Evolutionary conservation across 2,797 vertebrate species (phyloP).

Genomic region (Pogoniulus pusillus): DNA sequence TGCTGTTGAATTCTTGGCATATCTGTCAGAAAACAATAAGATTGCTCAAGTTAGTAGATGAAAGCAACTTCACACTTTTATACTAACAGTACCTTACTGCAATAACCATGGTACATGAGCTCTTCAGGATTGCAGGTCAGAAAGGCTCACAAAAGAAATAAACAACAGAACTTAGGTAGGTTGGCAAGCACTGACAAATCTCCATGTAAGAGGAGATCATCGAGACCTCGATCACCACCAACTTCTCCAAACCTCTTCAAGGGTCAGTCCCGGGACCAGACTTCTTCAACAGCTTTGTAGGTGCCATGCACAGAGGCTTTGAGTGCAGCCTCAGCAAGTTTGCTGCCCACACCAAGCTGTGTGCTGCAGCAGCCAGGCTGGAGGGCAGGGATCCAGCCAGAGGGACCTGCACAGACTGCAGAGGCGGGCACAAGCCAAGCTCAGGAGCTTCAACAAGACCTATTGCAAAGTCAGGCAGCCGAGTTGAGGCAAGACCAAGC

Average conservation of each 20-base stretch:
- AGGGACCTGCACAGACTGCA: too few relatives aligned
- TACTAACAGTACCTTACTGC: not conserved
- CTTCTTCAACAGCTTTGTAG: too few relatives aligned
- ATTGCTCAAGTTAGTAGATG: not conserved
- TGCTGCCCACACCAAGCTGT: too few relatives aligned
- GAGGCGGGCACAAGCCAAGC: too few relatives aligned
- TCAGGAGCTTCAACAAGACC: too few relatives aligned
- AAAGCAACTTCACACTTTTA: not conserved
- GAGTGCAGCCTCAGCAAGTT: too few relatives aligned
- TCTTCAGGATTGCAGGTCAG: not conserved
- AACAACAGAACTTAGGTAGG: not conserved
- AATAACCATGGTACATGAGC: not conserved
- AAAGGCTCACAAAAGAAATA: not conserved
- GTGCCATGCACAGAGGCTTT: too few relatives aligned
- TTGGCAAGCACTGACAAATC: not conserved
- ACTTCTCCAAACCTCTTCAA: not conserved
- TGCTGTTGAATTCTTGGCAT: constrained; percentile 95
- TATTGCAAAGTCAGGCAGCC: too few relatives aligned
- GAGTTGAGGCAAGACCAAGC: too few relatives aligned
- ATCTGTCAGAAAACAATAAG: constrained; percentile 76
- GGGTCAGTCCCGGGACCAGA: too few relatives aligned
- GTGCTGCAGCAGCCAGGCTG: too few relatives aligned
- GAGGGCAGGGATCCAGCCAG: too few relatives aligned
- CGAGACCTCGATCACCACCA: rapidly evolving
- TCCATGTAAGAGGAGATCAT: not conserved